phyloP scores from a whole-genome alignment of 2,888 invertebrate species.

The Caenorhabditis virilis region DNA sequence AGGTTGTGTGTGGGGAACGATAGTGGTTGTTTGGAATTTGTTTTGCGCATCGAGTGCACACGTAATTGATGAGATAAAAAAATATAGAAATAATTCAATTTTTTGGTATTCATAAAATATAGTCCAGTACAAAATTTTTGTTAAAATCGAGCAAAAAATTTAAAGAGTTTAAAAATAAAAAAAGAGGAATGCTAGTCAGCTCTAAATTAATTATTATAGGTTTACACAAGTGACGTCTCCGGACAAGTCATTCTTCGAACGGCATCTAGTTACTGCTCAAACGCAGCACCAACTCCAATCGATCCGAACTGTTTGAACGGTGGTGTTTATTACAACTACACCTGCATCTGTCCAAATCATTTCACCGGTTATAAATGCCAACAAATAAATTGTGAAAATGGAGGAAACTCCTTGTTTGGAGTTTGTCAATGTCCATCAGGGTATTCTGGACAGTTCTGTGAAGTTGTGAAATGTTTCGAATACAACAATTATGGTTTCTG shows the following conservation, averaged over 20 bases:
- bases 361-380: constrained; percentile 48
- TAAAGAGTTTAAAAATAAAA: too few species aligned
- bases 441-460: constrained; percentile 46
- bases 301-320: constrained; percentile 51
- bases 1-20: too few species aligned
- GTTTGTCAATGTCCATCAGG: constrained; percentile 41
- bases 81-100: too few species aligned
- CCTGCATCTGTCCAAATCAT: constrained; percentile 44
- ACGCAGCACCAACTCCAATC: constrained; percentile 26
- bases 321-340: constrained; percentile 46
- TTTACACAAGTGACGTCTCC: constrained; percentile 40
- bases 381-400: constrained; percentile 38
- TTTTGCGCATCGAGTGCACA: too few species aligned
- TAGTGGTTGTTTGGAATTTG: too few species aligned
- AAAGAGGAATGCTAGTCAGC: neutral
- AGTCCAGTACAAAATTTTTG: too few species aligned
- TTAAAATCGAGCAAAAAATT: too few species aligned
- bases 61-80: too few species aligned
- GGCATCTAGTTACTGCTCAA: constrained; percentile 45
- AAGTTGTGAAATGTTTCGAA: constrained; percentile 26
- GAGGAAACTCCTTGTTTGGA: constrained; percentile 44
- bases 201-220: constrained; percentile 5
- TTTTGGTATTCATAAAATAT: too few species aligned
- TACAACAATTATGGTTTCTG: constrained; percentile 29
- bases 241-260: constrained; percentile 48